These are phyloP conservation scores for Oryzias curvinotus DNA, from an alignment of 2,113 vertebrate species.

Conservation along the genomic window DNA sequence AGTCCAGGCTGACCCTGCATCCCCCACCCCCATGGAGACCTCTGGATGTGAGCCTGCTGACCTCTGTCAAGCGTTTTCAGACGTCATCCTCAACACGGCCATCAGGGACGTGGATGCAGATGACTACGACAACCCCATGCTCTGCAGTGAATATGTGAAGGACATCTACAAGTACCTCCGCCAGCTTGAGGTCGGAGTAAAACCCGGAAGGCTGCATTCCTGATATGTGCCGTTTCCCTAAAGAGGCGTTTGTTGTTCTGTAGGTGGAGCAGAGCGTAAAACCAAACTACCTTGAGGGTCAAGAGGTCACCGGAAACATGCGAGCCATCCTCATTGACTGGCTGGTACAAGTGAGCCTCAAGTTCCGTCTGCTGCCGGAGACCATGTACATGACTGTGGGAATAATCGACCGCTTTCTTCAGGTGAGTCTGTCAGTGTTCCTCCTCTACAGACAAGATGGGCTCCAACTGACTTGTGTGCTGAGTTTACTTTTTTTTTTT, in stretches of 20 bases:
- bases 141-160: conserved; percentile 85
- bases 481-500: background rate
- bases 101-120: conserved; percentile 80
- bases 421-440: conserved; percentile 67
- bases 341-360: conserved; percentile 85
- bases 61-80: conserved; percentile 82
- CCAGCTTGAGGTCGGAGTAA: conserved; percentile 77
- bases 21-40: conserved; percentile 76
- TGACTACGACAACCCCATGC: conserved; percentile 77
- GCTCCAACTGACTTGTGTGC: no score
- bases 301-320: conserved; percentile 84
- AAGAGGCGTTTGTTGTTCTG: background rate
- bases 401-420: conserved; percentile 86
- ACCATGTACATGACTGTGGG: conserved; percentile 88
- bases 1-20: conserved; percentile 61
- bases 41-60: conserved; percentile 69
- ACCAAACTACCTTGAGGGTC: conserved; percentile 77
- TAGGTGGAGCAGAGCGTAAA: conserved; percentile 79
- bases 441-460: background rate
- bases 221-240: background rate
- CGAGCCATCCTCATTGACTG: conserved; percentile 86
- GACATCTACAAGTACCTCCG: conserved; percentile 86
- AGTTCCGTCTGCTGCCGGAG: conserved; percentile 84
- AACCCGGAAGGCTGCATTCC: no score
- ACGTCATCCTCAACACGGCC: conserved; percentile 75